Evolutionary conservation across 92 coral and sea anemone species (phyloP).

Genomic region (Palythoa heliodiscus): DNA sequence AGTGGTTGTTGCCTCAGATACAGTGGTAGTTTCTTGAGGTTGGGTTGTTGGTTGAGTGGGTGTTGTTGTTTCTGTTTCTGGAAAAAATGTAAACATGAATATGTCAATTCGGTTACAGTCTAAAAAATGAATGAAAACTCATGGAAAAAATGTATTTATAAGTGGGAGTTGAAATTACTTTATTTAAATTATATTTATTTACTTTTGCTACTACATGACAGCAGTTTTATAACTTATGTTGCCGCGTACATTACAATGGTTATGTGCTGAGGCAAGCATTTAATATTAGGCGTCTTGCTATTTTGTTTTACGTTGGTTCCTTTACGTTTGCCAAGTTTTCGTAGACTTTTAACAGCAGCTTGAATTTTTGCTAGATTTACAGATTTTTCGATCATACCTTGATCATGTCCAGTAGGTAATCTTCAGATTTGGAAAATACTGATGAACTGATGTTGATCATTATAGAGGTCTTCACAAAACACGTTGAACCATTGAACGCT

Average conservation of each 20-base stretch:
- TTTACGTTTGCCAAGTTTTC: background rate
- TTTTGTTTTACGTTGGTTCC: background rate
- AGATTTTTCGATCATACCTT: background rate
- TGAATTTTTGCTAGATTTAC: background rate
- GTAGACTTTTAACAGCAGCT: background rate
- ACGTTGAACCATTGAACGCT: background rate
- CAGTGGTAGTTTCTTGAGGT: background rate
- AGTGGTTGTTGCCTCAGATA: background rate
- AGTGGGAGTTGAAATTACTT: no score
- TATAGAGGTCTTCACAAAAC: background rate
- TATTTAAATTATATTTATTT: no score
- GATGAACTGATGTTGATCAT: background rate
- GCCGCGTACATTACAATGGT: no score
- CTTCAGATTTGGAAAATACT: background rate
- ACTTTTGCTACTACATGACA: no score
- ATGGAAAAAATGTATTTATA: no score
- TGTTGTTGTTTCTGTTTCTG: background rate
- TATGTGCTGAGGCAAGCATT: no score
- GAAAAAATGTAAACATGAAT: background rate
- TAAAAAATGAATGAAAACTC: no score
- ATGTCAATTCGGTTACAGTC: background rate
- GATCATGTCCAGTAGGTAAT: background rate
- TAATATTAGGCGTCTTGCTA: no score
- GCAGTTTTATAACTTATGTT: no score
- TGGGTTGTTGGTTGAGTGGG: background rate